Conservation (phyloP, 2,113 vertebrate genomes). For the Varanus salvator region DNA sequence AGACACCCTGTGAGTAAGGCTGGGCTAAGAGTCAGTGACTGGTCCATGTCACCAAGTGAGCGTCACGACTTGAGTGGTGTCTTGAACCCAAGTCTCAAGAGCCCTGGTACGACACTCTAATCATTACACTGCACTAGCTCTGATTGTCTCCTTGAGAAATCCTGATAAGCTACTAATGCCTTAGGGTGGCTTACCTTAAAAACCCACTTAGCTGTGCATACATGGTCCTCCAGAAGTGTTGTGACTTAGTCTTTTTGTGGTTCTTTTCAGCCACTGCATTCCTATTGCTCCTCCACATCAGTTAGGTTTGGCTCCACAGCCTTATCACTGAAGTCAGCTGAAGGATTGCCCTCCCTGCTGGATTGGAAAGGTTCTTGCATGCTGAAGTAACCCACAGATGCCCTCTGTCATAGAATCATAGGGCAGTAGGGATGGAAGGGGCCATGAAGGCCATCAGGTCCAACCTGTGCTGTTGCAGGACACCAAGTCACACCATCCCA, state of each 20-base stretch:
- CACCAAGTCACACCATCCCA: too few relatives aligned
- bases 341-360: background rate
- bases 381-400: background rate
- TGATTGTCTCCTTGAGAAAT: background rate
- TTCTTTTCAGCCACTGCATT: background rate
- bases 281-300: background rate
- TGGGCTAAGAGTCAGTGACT: too few relatives aligned
- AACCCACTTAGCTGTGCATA: background rate
- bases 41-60: too few relatives aligned
- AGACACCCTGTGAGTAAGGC: too few relatives aligned
- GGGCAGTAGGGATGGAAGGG: too few relatives aligned
- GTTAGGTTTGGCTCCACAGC: background rate
- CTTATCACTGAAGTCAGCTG: background rate
- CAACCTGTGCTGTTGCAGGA: too few relatives aligned
- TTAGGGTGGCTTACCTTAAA: background rate
- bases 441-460: too few relatives aligned
- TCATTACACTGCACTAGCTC: too few relatives aligned
- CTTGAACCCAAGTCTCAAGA: too few relatives aligned
- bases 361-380: background rate
- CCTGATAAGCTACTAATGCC: background rate
- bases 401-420: background rate
- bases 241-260: background rate
- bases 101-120: too few relatives aligned
- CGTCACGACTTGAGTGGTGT: too few relatives aligned
- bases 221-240: background rate